Conservation (phyloP, 2,888 invertebrate genomes). For the Balanococcus diminutus region DNA sequence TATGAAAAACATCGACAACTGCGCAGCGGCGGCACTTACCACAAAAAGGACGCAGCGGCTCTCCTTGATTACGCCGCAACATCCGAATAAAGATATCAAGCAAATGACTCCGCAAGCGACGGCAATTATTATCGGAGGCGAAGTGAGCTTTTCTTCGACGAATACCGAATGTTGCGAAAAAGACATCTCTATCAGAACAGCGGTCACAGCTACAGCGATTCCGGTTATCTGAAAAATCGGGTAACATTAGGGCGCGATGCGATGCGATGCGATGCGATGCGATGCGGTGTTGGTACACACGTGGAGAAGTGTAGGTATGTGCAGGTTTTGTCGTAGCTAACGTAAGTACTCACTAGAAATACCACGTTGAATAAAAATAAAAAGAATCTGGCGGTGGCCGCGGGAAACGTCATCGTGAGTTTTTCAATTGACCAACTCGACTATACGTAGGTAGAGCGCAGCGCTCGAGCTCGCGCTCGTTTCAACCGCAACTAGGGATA, state of each 20-base stretch:
- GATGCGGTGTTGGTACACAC: too few species aligned
- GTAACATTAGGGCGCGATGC: too few species aligned
- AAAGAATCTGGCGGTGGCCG: conserved; percentile 30
- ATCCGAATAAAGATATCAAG: conserved; percentile 45
- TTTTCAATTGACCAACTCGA: too few species aligned
- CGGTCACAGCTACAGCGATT: conserved; percentile 31
- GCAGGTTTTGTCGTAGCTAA: neutral
- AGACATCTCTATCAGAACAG: conserved; percentile 31
- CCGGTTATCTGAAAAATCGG: conserved; percentile 35
- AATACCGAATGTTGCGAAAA: conserved; percentile 28
- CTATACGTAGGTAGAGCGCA: too few species aligned
- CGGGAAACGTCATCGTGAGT: conserved; percentile 44
- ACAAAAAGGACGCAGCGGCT: conserved; percentile 8
- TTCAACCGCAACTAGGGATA: too few species aligned
- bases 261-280: too few species aligned
- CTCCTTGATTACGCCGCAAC: conserved; percentile 53
- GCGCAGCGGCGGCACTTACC: too few species aligned
- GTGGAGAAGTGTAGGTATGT: too few species aligned
- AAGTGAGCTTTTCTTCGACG: conserved; percentile 5
- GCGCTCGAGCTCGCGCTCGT: neutral
- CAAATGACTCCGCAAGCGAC: conserved; percentile 35
- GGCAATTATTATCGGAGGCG: conserved; percentile 46
- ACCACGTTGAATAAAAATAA: conserved; percentile 45
- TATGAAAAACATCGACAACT: too few species aligned
- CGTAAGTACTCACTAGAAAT: conserved; percentile 44